These are phyloP conservation scores for Lumbricus terrestris DNA, from an alignment of 2,888 invertebrate species.

Conservation along the genomic window DNA sequence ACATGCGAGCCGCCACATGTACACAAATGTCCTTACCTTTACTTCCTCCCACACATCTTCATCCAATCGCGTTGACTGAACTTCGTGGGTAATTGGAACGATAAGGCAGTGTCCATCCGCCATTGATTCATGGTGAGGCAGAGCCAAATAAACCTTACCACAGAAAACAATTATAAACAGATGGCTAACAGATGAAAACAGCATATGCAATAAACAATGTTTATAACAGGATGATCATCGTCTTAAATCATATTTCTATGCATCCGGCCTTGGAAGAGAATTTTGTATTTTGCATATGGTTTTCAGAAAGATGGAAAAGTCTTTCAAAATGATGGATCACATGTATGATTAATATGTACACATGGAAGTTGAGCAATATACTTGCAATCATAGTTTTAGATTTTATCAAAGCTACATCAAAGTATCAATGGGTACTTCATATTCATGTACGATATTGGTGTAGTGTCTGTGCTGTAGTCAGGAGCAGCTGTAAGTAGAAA, in stretches of 20 bases:
- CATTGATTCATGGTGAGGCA: conserved; percentile 79
- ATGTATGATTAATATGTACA: neutral
- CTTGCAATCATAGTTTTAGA: neutral
- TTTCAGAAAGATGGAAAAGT: neutral
- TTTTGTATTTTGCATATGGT: neutral
- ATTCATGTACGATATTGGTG: neutral
- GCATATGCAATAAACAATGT: neutral
- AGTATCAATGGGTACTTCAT: neutral
- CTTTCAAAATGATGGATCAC: neutral
- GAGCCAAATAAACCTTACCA: conserved; percentile 70
- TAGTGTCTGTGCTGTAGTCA: no score
- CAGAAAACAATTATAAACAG: conserved; percentile 8
- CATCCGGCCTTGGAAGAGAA: no score
- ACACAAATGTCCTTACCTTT: conserved; percentile 63
- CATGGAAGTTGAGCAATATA: neutral
- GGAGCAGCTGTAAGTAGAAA: no score
- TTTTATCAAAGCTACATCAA: neutral
- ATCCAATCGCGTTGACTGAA: conserved; percentile 80
- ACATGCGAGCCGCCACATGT: neutral
- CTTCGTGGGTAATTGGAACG: conserved; percentile 76
- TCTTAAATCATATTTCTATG: neutral
- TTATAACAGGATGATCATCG: neutral
- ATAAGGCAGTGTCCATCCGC: conserved; percentile 82
- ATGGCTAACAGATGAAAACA: neutral
- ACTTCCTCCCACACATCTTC: conserved; percentile 93